Conservation (phyloP, 64 coral and sea anemone genomes). For the Montipora efflorescens region DNA sequence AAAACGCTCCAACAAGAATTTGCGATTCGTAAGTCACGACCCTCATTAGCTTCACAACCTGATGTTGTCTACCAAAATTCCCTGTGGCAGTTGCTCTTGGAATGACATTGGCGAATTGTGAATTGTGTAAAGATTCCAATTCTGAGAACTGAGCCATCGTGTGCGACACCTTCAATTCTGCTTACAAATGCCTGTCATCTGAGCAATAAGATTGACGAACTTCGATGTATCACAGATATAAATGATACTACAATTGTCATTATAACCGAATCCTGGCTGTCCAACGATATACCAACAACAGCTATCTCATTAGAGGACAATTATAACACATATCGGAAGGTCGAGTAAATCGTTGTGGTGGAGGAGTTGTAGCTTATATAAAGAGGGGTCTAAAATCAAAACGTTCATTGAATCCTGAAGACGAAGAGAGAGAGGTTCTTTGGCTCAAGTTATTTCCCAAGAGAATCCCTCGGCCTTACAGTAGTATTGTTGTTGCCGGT, state of each 20-base stretch:
- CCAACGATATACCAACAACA: constrained; percentile 49
- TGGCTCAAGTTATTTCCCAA: not conserved
- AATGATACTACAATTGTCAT: constrained; percentile 44
- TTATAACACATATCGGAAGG: constrained; percentile 49
- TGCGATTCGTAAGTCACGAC: too few relatives aligned
- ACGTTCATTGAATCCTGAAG: not conserved
- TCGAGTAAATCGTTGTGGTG: not conserved
- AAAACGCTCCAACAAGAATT: too few relatives aligned
- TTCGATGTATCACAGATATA: constrained; percentile 1
- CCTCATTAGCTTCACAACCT: too few relatives aligned
- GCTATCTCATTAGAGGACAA: not conserved
- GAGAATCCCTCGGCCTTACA: not conserved
- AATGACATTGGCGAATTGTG: too few relatives aligned
- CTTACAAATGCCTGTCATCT: too few relatives aligned
- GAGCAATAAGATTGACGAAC: too few relatives aligned
- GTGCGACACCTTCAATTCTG: too few relatives aligned
- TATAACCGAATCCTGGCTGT: constrained; percentile 67
- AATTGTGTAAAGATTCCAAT: too few relatives aligned
- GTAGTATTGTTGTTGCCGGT: constrained; percentile 54
- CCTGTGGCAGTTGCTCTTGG: too few relatives aligned
- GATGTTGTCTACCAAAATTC: too few relatives aligned
- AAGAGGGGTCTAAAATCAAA: not conserved
- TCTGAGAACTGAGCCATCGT: too few relatives aligned
- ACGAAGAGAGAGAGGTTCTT: not conserved
- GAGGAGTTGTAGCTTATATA: not conserved